These are phyloP conservation scores for Triplophysa dalaica DNA, from an alignment of 2,113 vertebrate genomes.

Conservation along the genomic window DNA sequence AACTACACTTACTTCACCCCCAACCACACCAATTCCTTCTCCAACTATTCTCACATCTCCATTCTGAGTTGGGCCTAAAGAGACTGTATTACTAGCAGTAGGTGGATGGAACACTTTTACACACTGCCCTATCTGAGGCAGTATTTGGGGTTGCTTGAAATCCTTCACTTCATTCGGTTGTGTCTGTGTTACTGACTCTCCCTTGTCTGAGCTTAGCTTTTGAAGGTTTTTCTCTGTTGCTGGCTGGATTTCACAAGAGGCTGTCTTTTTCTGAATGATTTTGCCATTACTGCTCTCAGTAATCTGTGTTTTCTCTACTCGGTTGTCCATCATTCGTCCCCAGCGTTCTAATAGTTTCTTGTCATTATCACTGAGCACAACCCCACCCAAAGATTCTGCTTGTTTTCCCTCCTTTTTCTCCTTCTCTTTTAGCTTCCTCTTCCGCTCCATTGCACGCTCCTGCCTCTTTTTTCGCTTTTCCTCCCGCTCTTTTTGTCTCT, in stretches of 20 bases:
- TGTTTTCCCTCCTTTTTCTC: conserved; percentile 75
- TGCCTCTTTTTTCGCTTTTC: conserved; percentile 86
- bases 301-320: conserved; percentile 64
- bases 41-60: conserved; percentile 59
- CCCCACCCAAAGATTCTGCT: conserved; percentile 74
- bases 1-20: conserved; percentile 60
- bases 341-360: conserved; percentile 87
- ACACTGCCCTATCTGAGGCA: conserved; percentile 45
- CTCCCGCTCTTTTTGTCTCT: conserved; percentile 87
- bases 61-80: conserved; percentile 65
- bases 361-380: conserved; percentile 87
- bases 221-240: conserved; percentile 49
- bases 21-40: conserved; percentile 56
- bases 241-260: conserved; percentile 49
- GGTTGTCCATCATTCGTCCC: conserved; percentile 83
- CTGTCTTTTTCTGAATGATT: conserved; percentile 56
- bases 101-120: conserved; percentile 60
- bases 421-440: conserved; percentile 81
- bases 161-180: conserved; percentile 46
- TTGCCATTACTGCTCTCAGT: conserved; percentile 47
- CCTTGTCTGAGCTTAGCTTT: conserved; percentile 55
- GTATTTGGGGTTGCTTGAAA: conserved; percentile 47
- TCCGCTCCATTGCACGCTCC: conserved; percentile 82
- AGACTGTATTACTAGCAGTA: conserved; percentile 58
- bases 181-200: conserved; percentile 61